Evolutionary conservation across 1,140 invertebrate species (phyloP), one percentile per base, ranked within the genome.

Genomic region (Lasioglossum albipes): DNA sequence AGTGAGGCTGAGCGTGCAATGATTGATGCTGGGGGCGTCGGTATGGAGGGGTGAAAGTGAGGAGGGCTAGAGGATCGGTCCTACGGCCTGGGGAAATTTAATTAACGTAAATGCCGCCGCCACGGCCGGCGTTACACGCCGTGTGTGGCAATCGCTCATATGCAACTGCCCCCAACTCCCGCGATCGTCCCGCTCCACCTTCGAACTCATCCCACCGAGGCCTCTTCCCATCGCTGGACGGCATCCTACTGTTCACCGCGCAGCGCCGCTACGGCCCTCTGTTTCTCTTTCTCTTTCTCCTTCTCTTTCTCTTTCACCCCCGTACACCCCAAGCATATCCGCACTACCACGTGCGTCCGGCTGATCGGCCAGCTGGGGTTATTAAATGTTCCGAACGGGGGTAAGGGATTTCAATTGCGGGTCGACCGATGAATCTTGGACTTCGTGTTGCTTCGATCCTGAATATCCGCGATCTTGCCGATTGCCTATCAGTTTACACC

Each of bases 31-130:
- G 86, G 82, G 79, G 86, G 86, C 83, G 71, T 79, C 75, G 83
- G 80, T 86, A 81, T 82, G 79, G 83, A 80, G 85, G 83, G 75
- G 74, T 81, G 83, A 83, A 83, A 81, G 79, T 84, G 81, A 84
- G 82, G 77, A 78, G 75, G 77, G 68, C 72, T 75, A 57, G 82
- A 83, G 88, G 81, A 81, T 80, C 81, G 70, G 83, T 84, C 73
- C 81, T 85, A 85, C 81, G 87, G 86, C 82, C 79, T 88, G 90
- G 90, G 90, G 87, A 93, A 93, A 93, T 93, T 93, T 93, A 93
- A 93, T 93, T 93, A 93, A 93, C 93, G 92, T 92, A 93, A 93
- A 93, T 93, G 92, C 90, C 89, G 90, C 87, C 88, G 84, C 90
- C 89, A 91, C 90, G 89, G 89, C 84, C 87, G 88, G 89, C 88